Conservation (phyloP, 2,888 invertebrate species). For the Idaea biselata region DNA sequence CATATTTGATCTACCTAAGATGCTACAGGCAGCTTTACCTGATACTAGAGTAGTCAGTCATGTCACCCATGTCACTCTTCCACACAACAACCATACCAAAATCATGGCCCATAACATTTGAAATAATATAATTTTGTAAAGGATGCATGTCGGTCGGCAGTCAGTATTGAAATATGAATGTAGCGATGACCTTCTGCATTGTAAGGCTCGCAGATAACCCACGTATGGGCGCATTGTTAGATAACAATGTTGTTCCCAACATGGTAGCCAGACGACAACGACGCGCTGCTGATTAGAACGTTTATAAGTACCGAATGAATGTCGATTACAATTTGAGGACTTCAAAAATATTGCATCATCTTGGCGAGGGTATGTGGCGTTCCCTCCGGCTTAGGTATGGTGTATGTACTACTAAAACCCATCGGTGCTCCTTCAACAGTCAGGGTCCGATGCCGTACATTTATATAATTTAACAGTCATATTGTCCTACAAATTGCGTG, state of each 20-base stretch:
- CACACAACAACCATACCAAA: not conserved
- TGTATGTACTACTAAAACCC: too few species aligned
- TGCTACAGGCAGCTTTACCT: not conserved
- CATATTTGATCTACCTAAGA: too few species aligned
- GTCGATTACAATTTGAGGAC: not conserved
- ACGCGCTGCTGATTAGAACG: not conserved
- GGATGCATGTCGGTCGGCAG: not conserved
- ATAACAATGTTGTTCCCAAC: not conserved
- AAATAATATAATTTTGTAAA: not conserved
- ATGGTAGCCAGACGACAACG: not conserved
- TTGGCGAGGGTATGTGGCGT: too few species aligned
- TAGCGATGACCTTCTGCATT: slow-evolving; percentile 1
- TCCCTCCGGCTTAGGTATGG: too few species aligned
- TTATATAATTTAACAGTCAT: too few species aligned
- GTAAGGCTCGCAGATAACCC: not conserved
- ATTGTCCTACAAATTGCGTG: too few species aligned
- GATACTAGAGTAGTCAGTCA: not conserved
- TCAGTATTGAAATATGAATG: not conserved
- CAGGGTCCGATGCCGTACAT: too few species aligned
- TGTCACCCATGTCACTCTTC: not conserved
- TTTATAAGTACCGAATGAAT: not conserved
- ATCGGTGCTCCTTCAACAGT: too few species aligned
- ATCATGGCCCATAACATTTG: not conserved
- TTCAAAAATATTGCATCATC: not conserved
- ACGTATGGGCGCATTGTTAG: not conserved